Evolutionary conservation across 92 coral and sea anemone species (phyloP).

Genomic region (Porites lobata): DNA sequence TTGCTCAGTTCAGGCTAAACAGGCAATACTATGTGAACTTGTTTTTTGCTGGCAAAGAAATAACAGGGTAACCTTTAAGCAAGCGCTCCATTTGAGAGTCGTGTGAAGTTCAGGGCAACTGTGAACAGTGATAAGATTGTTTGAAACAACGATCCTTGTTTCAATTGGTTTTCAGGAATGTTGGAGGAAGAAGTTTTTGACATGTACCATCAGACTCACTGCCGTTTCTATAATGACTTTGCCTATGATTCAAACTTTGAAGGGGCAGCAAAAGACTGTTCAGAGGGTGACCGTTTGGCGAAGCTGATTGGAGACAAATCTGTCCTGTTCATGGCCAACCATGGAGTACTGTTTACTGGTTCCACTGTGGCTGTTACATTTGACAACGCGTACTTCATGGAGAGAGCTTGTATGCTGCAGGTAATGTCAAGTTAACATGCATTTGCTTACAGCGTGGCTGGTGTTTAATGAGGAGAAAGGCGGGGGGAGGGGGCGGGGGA

Average conservation of each 20-base stretch:
- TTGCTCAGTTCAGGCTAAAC: no score
- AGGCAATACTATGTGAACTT: no score
- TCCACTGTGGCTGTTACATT: conserved; percentile 73
- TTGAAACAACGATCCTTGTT: no score
- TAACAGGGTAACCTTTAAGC: no score
- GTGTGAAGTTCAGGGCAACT: not conserved
- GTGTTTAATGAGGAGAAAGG: no score
- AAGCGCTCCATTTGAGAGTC: no score
- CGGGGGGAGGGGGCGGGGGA: no score
- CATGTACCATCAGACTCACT: conserved; percentile 79
- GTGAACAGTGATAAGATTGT: not conserved
- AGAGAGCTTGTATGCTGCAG: conserved; percentile 85
- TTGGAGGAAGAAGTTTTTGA: conserved; percentile 70
- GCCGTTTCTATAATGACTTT: conserved; percentile 71
- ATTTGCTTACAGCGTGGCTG: not conserved
- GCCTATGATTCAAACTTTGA: conserved; percentile 71
- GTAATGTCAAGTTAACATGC: conserved; percentile 14
- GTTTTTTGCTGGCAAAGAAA: no score
- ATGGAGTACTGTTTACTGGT: conserved; percentile 79
- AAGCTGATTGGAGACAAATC: conserved; percentile 55
- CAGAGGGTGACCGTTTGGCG: conserved; percentile 80
- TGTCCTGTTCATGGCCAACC: conserved; percentile 82
- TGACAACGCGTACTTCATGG: conserved; percentile 70
- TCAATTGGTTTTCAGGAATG: conserved; percentile 52
- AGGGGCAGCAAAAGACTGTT: conserved; percentile 48